Evolutionary conservation across 2,888 invertebrate genomes (phyloP), one percentile per base, ranked within the genome.

Genomic region (Phyllotreta striolata): DNA sequence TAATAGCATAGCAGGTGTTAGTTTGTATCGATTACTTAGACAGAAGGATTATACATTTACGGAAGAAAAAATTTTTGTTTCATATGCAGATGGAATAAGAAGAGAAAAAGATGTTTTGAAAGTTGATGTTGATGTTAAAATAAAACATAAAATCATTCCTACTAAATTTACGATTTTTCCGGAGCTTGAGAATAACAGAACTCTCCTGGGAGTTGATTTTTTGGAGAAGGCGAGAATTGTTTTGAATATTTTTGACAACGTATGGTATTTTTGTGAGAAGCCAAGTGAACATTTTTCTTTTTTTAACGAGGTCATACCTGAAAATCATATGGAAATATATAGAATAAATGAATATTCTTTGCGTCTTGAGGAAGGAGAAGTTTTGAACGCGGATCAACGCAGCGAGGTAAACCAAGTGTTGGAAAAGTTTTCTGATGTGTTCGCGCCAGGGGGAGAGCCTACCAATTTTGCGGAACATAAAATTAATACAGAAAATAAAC

Each of bases 241-340:
- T n/a, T n/a, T n/a, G n/a, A n/a, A n/a, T n/a, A n/a, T n/a, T n/a
- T n/a, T n/a, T 24, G 49, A 49, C 35, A 8, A 49, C 35, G 24
- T 24, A n/a, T 49, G 49, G 49, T 49, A 49, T 49, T 49, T 49
- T 49, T 49, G 49, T 24, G 49, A 49, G 35, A 9, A 49, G 24
- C 49, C n/a, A n/a, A n/a, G n/a, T n/a, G n/a, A n/a, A n/a, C n/a
- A n/a, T n/a, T n/a, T n/a, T n/a, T n/a, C n/a, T n/a, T n/a, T n/a
- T n/a, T n/a, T n/a, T n/a, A n/a, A n/a, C n/a, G n/a, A n/a, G n/a
- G n/a, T n/a, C n/a, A n/a, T n/a, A n/a, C n/a, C n/a, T n/a, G n/a
- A n/a, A n/a, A n/a, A n/a, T n/a, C n/a, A n/a, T n/a, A n/a, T n/a
- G n/a, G n/a, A n/a, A n/a, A n/a, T n/a, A n/a, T n/a, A n/a, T n/a